These are phyloP conservation scores for Pipistrellus pygmaeus DNA, from an alignment of 2,797 vertebrate species.

Conservation along the genomic window DNA sequence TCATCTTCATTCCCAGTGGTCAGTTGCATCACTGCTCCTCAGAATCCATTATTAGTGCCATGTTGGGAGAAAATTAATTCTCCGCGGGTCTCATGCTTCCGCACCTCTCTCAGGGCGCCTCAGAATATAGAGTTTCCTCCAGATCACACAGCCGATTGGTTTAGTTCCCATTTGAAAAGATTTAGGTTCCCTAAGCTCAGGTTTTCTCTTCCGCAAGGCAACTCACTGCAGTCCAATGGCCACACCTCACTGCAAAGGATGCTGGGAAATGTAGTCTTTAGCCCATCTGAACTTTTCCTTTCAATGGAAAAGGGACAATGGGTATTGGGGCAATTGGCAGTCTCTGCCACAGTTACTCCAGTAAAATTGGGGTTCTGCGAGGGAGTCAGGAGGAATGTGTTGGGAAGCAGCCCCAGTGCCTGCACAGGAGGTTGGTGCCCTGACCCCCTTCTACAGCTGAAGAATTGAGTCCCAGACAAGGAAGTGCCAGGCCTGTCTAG, in stretches of 20 bases:
- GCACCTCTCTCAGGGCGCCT: background rate
- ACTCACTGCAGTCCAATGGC: background rate
- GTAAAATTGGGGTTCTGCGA: background rate
- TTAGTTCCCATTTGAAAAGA: background rate
- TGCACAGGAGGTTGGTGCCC: background rate
- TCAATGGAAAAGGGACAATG: background rate
- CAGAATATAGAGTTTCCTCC: background rate
- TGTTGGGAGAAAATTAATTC: background rate
- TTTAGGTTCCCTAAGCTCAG: background rate
- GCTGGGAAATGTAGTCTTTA: conserved; percentile 39
- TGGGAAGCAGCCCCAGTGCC: background rate
- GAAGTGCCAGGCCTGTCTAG: background rate
- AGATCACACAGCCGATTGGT: background rate
- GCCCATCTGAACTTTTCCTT: background rate
- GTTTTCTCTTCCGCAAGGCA: background rate
- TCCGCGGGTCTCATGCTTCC: background rate
- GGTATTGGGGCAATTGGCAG: background rate
- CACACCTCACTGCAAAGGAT: background rate
- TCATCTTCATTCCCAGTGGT: background rate
- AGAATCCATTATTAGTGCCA: background rate
- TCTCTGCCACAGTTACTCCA: background rate
- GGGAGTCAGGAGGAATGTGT: background rate
- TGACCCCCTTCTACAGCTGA: background rate
- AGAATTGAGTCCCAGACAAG: background rate
- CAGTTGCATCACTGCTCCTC: background rate